Base-by-base conservation (phyloP, 2,113 vertebrate genomes). In the Ancistrus triradiatus region DNA sequence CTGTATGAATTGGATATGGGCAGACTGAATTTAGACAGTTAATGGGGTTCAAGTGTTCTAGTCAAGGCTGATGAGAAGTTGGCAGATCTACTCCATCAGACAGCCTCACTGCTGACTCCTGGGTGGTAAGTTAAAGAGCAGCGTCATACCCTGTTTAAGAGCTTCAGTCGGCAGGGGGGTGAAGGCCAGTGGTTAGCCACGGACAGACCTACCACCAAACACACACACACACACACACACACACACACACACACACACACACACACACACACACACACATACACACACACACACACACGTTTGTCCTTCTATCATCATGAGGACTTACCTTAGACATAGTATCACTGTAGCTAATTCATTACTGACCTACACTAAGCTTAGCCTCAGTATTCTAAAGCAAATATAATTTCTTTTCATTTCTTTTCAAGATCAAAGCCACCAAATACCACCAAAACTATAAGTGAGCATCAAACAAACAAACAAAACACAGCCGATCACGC, bases 121-220 rank as follows among this genome's bases (percentile, higher is more conserved):
- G 69, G 73, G 72, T 78, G 76, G 70, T 56, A 75, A 60, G 38
- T 50, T 75, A 71, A 60, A 62, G 59, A 63, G 18, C 59, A 21
- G 17, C 28, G 56, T 70, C 74, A 63, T 47, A 53, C 59, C 17
- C 55, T 70, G 51, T 70, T 67, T 61, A 57, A 68, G 40, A 50
- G 64, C 27, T 48, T 59, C 8, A 21, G 48, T 55, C 53, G 40
- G 59, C 33, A 59, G 42, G 51, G 42, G 56, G 69, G 43, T 68
- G 59, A 64, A 72, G 63, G 66, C 70, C 72, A 71, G 53, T 27
- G 22, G 55, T 64, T 46, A 48, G 56, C 56, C 63, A 61, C 59
- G 59, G 31, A 66, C 38, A 61, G 28, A 65, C 55, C 59, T 58
- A 71, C 66, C 49, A 51, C 43, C 53, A 33, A 38, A 35, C 60